Conservation (phyloP, 2,797 vertebrate species). For the Anomalospiza imberbis region DNA sequence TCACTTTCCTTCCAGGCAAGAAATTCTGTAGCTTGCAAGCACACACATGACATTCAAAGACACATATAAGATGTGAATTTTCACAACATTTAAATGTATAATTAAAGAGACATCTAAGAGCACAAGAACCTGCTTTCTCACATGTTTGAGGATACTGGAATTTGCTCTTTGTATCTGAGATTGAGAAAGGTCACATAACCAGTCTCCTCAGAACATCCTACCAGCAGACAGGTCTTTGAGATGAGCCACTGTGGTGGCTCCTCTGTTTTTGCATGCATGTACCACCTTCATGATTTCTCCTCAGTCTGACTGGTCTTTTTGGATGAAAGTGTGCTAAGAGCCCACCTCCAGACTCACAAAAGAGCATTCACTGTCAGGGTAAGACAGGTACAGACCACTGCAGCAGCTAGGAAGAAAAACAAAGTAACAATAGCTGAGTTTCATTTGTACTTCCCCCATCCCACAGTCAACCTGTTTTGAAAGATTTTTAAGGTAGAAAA, state of each 20-base stretch:
- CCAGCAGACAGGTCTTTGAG: background rate
- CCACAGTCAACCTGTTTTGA: background rate
- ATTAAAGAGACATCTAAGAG: background rate
- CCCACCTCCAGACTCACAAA: background rate
- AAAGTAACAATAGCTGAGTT: background rate
- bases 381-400: background rate
- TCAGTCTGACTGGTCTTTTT: background rate
- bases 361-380: background rate
- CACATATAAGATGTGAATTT: background rate
- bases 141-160: background rate
- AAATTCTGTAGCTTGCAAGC: background rate
- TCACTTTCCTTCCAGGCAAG: background rate
- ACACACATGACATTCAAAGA: background rate
- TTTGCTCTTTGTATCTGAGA: background rate
- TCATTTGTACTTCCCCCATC: background rate
- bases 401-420: background rate
- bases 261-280: background rate
- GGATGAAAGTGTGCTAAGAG: background rate
- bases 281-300: background rate
- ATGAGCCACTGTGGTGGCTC: background rate
- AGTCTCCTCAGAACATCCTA: background rate
- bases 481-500: background rate
- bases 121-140: background rate
- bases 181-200: background rate
- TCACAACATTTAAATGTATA: background rate